These are phyloP conservation scores for Limenitis camilla DNA, from an alignment of 2,888 invertebrate species.

Conservation along the genomic window DNA sequence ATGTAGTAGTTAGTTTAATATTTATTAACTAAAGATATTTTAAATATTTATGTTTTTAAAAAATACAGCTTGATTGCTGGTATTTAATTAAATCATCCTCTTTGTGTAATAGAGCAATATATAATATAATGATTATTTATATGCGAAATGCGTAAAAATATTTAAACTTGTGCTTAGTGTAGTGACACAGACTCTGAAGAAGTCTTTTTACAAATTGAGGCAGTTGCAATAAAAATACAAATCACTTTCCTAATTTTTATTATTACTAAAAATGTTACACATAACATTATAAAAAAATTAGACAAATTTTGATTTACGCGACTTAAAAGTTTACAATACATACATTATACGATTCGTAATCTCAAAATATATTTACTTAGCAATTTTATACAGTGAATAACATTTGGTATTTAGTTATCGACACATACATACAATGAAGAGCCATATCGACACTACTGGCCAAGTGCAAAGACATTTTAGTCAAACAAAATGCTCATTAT, in stretches of 20 bases:
- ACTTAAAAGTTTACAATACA: conserved; percentile 31
- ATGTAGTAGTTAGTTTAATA: too few relatives aligned
- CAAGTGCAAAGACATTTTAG: conserved; percentile 24
- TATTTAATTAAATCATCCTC: too few relatives aligned
- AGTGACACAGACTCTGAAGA: too few relatives aligned
- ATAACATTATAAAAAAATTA: conserved; percentile 56
- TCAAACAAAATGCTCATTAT: background rate
- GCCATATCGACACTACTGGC: conserved; percentile 22
- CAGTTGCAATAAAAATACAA: too few relatives aligned
- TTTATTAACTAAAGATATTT: too few relatives aligned
- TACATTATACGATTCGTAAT: conserved; percentile 53
- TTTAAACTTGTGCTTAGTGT: too few relatives aligned
- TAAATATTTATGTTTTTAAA: too few relatives aligned
- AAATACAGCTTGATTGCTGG: too few relatives aligned
- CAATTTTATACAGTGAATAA: conserved; percentile 51
- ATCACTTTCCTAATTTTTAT: conserved; percentile 55
- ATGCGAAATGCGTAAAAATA: too few relatives aligned
- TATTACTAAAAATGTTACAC: conserved; percentile 59
- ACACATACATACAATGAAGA: conserved; percentile 29
- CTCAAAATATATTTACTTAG: conserved; percentile 54
- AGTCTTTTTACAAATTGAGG: too few relatives aligned
- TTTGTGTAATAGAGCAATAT: too few relatives aligned
- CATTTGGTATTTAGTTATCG: conserved; percentile 42
- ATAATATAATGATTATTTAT: too few relatives aligned
- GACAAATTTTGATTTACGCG: conserved; percentile 36